Conservation (phyloP, 2,888 invertebrate genomes). For the Macroteleia sp. region DNA sequence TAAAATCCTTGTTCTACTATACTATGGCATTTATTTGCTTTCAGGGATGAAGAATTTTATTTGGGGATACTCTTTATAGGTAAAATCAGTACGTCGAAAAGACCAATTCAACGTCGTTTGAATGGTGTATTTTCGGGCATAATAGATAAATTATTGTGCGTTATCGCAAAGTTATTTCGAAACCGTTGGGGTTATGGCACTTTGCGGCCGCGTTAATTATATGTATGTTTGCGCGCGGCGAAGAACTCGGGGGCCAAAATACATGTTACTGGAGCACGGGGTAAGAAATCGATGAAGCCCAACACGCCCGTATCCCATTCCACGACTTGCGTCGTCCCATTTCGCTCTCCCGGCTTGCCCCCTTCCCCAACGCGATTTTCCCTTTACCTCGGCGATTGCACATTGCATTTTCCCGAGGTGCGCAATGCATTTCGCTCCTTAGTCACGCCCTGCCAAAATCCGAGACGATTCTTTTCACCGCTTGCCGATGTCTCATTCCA, state of each 20-base stretch:
- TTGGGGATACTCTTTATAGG: too few species aligned
- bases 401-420: constrained; percentile 65
- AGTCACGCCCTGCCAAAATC: constrained; percentile 74
- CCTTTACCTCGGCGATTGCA: constrained; percentile 59
- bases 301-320: constrained; percentile 69
- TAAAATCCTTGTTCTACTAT: too few species aligned
- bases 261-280: constrained; percentile 81
- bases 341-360: constrained; percentile 47
- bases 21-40: too few species aligned
- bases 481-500: constrained; percentile 34
- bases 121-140: not conserved
- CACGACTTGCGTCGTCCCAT: constrained; percentile 60
- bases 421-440: constrained; percentile 71
- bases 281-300: constrained; percentile 83
- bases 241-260: constrained; percentile 63
- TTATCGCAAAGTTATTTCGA: too few species aligned
- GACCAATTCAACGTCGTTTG: not conserved
- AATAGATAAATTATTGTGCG: constrained; percentile 24
- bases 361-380: constrained; percentile 57
- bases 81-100: too few species aligned
- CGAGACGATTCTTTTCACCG: constrained; percentile 62
- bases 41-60: too few species aligned
- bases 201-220: constrained; percentile 45
- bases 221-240: constrained; percentile 34
- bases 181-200: constrained; percentile 21